These are phyloP conservation scores for Pseudococcus viburni DNA, from an alignment of 2,888 invertebrate genomes.

Conservation along the genomic window DNA sequence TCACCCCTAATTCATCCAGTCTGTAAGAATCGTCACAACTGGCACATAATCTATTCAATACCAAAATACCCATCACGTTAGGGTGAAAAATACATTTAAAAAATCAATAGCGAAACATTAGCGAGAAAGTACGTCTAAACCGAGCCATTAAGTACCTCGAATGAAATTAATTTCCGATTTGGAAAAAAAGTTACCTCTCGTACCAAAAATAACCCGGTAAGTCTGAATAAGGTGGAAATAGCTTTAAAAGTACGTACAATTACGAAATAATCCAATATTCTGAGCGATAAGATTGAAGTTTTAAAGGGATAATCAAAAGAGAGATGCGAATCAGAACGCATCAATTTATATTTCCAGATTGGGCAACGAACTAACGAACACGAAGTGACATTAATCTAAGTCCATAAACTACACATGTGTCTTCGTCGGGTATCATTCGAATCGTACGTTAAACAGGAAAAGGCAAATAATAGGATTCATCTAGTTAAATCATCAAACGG, in stretches of 20 bases:
- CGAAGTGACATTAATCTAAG: slow-evolving; percentile 4
- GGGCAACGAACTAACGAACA: background rate
- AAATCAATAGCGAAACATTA: slow-evolving; percentile 1
- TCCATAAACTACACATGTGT: background rate
- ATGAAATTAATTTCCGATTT: background rate
- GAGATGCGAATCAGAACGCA: slow-evolving; percentile 15
- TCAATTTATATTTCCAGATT: background rate
- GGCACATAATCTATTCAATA: slow-evolving; percentile 14
- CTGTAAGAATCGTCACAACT: slow-evolving; percentile 4
- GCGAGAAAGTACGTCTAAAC: background rate
- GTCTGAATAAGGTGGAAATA: too few relatives aligned
- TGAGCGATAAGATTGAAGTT: too few relatives aligned
- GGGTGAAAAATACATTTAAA: background rate
- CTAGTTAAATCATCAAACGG: slow-evolving; percentile 58
- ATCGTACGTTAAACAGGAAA: slow-evolving; percentile 59
- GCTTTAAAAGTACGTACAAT: too few relatives aligned
- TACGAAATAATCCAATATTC: too few relatives aligned
- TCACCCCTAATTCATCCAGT: background rate
- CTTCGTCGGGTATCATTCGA: background rate
- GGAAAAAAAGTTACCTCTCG: background rate
- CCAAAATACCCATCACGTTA: background rate
- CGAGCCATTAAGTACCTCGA: background rate
- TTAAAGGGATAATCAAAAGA: background rate
- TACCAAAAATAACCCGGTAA: background rate
- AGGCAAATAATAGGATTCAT: slow-evolving; percentile 60